Base-by-base conservation (phyloP, 2,797 vertebrate genomes). In the Phyllotis vaccarum region DNA sequence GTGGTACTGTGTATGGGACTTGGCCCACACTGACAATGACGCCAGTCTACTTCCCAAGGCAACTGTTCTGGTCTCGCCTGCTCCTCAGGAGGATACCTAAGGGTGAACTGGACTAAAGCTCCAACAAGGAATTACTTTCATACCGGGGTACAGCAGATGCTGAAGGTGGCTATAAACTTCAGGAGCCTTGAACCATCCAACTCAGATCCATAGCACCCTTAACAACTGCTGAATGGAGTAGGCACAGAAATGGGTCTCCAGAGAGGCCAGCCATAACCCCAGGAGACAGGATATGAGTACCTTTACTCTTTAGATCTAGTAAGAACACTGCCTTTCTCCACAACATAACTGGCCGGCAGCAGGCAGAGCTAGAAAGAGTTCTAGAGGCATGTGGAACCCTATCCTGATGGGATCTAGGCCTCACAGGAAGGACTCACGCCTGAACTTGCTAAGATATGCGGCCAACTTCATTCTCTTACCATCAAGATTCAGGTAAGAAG, bases 231-330 rank as follows among this genome's bases (percentile, higher is more conserved):
- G 16, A 43, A 54, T 0, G 19, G 14, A 11, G 34, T 0, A 5
- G 40, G 29, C 29, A 3, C 27, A 31, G 34, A 27, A 8, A 62
- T 6, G 0, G 80, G 64, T 37, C 7, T 85, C 43, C 40, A 27
- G 1, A 58, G 52, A 78, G 68, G 8, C 27, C 66, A 54, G 75
- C 6, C 10, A 5, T 13, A 68, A 5, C 1, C 12, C 8, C 24
- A 9, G 3, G 2, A 12, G 24, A n/a, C 10, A 34, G 76, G 34
- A 64, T 5, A 1, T 0, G 34, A 52, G 22, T 1, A 2, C 0
- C 52, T 54, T 34, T 56, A 64, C 31, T 86, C 43, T 22, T 54
- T 29, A 58, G 49, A 60, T 5, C 3, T 56, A 49, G 12, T n/a
- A 74, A 78, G 64, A 34, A 11, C 1, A 34, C 0, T 2, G 0